These are phyloP conservation scores for Trypoxylon attenuatum DNA, from an alignment of 2,888 invertebrate species.

Conservation along the genomic window DNA sequence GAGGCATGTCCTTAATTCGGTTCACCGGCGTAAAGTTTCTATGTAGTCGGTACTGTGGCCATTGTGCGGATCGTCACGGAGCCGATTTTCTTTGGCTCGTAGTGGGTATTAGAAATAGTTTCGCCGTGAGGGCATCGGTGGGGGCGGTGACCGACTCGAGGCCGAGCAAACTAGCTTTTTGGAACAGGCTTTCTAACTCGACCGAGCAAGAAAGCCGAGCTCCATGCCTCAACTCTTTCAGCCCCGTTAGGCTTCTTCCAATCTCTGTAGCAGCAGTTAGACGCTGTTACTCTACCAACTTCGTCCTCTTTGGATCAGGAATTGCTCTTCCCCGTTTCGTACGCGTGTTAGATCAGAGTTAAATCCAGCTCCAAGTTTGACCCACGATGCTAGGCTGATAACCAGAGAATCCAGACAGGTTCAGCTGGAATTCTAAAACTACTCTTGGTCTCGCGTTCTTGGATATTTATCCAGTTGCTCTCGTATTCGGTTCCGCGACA, in stretches of 20 bases:
- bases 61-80: slow-evolving; percentile 40
- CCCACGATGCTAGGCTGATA: no score
- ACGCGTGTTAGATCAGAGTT: no score
- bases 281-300: not conserved
- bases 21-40: slow-evolving; percentile 2
- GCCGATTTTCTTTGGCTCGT: slow-evolving; percentile 40
- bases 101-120: slow-evolving; percentile 64
- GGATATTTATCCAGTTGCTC: no score
- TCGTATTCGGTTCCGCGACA: no score
- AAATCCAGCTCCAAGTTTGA: slow-evolving; percentile 1
- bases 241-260: not conserved
- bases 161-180: slow-evolving; percentile 48
- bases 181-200: slow-evolving; percentile 32
- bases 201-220: not conserved
- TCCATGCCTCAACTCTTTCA: slow-evolving; percentile 3
- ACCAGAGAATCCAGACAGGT: no score
- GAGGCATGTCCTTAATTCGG: slow-evolving; percentile 24
- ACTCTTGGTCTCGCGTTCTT: no score
- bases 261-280: not conserved
- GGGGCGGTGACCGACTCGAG: slow-evolving; percentile 64
- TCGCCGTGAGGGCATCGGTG: slow-evolving; percentile 54
- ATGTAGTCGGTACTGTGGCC: no score
- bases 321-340: no score
- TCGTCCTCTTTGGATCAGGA: not conserved
- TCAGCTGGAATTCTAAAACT: no score